Evolutionary conservation across 2,113 vertebrate genomes (phyloP).

Genomic region (Notothenia coriiceps): DNA sequence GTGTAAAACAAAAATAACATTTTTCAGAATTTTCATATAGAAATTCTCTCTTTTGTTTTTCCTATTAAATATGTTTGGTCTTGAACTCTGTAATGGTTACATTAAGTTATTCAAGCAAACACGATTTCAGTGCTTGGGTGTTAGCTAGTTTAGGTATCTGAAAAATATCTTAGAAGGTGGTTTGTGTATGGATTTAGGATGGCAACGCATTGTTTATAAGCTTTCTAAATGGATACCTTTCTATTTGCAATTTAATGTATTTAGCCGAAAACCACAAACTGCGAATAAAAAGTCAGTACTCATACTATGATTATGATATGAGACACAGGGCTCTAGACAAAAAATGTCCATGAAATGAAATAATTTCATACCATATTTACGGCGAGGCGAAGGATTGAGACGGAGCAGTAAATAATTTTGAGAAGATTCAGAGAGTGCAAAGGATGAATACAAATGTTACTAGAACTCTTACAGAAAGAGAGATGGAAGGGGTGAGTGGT

Average conservation of each 20-base stretch:
- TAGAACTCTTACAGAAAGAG: neutral
- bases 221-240: neutral
- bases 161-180: neutral
- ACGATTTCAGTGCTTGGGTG: neutral
- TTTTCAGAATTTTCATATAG: too few species aligned
- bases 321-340: conserved; percentile 4
- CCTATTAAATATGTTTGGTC: too few species aligned
- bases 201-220: neutral
- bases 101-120: neutral
- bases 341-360: conserved; percentile 35
- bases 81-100: too few species aligned
- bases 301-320: neutral
- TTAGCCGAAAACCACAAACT: neutral
- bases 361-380: neutral
- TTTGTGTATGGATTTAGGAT: neutral
- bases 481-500: neutral
- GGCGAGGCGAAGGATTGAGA: too few species aligned
- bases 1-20: too few species aligned
- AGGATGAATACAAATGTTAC: neutral
- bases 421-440: conserved; percentile 13
- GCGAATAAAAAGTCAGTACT: neutral
- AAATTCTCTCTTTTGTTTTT: too few species aligned
- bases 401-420: conserved; percentile 7
- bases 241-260: neutral
- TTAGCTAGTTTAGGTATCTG: neutral